A percentile compares a stretch with the other conserved stretches of the same genome.
Conservation (phyloP, 2,888 invertebrate genomes). For the Imbricaverruca yamaguchii region DNA sequence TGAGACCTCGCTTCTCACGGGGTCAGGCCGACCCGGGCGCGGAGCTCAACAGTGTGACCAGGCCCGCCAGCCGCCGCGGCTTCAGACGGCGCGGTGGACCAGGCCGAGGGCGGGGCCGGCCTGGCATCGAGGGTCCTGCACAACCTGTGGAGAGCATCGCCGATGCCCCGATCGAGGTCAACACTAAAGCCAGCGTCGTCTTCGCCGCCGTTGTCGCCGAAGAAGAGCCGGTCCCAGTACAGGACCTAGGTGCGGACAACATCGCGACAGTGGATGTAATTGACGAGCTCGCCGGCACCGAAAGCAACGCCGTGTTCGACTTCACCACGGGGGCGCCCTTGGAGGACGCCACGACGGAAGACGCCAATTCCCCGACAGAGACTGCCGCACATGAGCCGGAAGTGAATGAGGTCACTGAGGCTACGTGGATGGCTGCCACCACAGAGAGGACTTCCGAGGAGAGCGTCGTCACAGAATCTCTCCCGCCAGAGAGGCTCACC, state of each 20-base stretch:
- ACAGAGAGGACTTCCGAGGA: background rate
- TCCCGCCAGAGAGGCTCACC: background rate
- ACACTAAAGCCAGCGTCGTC: background rate
- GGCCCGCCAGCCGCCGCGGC: background rate
- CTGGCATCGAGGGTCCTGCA: too few relatives aligned
- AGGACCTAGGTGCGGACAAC: constrained; percentile 46
- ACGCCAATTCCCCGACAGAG: too few relatives aligned
- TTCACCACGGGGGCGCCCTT: background rate
- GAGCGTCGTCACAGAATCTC: background rate
- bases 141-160: background rate
- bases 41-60: background rate
- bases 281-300: constrained; percentile 64
- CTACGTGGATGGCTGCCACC: background rate
- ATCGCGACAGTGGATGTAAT: constrained; percentile 69
- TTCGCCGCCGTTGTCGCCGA: background rate
- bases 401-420: background rate
- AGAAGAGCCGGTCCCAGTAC: background rate
- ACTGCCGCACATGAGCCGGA: background rate
- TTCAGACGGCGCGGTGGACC: background rate
- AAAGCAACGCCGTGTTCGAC: constrained; percentile 50
- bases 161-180: background rate
- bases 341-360: background rate
- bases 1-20: background rate
- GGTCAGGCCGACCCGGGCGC: background rate
- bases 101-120: background rate